Evolutionary conservation across 2,113 vertebrate genomes (phyloP).

Genomic region (Amazona guildingii): DNA sequence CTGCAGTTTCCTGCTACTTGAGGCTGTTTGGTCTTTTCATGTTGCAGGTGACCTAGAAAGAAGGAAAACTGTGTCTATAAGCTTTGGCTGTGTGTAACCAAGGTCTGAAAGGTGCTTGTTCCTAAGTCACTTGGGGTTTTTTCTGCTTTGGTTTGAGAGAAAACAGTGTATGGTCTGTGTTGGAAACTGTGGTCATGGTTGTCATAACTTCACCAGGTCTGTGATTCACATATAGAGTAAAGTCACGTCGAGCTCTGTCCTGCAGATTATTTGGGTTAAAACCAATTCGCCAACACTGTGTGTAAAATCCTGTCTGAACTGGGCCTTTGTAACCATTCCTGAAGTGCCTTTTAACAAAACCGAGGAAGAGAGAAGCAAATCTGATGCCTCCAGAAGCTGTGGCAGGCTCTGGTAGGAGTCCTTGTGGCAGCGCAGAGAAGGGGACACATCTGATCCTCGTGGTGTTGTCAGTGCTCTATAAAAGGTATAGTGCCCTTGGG

Average conservation of each 20-base stretch:
- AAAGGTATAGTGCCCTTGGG: background rate
- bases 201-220: background rate
- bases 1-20: background rate
- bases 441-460: background rate
- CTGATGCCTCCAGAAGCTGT: background rate
- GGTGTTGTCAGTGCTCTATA: background rate
- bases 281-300: fast-evolving
- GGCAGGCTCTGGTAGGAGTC: background rate
- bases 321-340: background rate
- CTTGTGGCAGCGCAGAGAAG: background rate
- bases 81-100: background rate
- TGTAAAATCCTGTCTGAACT: background rate
- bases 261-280: background rate
- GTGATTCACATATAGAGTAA: background rate
- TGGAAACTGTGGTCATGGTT: background rate
- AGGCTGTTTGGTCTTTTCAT: background rate
- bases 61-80: background rate
- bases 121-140: background rate
- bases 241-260: background rate
- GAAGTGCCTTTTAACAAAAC: background rate
- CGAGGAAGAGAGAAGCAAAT: background rate
- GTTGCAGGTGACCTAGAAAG: background rate
- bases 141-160: background rate
- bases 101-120: background rate
- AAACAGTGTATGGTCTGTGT: background rate